Conservation (phyloP, 2,113 vertebrate species). For the Fukomys damarensis region DNA sequence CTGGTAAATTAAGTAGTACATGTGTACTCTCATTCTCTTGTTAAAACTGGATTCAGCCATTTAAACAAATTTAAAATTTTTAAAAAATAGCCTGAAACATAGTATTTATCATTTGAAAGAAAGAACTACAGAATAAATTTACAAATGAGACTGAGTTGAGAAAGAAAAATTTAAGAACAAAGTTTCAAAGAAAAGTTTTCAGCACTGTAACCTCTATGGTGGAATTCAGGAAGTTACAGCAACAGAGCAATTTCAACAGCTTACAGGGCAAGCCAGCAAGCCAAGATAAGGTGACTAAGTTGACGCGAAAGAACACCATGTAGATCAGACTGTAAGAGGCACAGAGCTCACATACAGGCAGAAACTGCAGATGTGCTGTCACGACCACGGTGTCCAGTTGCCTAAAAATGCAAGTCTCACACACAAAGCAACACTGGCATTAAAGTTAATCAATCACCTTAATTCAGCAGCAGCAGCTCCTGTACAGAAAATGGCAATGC, state of each 20-base stretch:
- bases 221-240: slow-evolving; percentile 57
- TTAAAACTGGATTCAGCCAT: neutral
- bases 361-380: too few species aligned
- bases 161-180: neutral
- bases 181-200: slow-evolving; percentile 56
- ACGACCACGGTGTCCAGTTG: neutral
- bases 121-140: neutral
- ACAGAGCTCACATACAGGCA: neutral
- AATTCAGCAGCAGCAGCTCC: neutral
- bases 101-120: neutral
- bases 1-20: accelerated
- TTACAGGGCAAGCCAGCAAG: neutral
- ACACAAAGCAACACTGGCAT: neutral
- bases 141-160: neutral
- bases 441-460: neutral
- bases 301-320: neutral
- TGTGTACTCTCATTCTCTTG: neutral
- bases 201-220: neutral
- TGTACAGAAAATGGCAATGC: neutral
- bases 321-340: neutral
- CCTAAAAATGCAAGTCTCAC: neutral
- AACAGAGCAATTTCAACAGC: neutral
- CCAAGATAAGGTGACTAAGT: slow-evolving; percentile 29
- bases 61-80: neutral
- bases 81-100: neutral